Evolutionary conservation across 2,888 invertebrate species (phyloP).

Genomic region (Serrognathus titanus): DNA sequence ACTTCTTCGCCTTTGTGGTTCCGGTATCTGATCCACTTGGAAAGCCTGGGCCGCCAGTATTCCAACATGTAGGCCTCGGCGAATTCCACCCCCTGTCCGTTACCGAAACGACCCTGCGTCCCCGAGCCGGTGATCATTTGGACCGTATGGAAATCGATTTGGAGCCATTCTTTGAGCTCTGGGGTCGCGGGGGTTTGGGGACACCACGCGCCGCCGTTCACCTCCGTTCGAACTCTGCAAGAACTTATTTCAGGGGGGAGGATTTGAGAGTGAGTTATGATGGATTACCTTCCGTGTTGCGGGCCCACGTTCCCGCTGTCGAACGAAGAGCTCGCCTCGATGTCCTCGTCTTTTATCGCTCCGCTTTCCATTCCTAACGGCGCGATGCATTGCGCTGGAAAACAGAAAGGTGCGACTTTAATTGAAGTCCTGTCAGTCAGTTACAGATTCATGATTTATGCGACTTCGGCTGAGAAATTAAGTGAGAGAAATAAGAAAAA

Average conservation of each 20-base stretch:
- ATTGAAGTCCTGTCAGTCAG: not conserved
- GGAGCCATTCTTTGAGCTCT: constrained; percentile 74
- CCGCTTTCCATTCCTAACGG: constrained; percentile 86
- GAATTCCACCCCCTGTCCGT: constrained; percentile 85
- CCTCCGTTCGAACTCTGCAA: constrained; percentile 76
- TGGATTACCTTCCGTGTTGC: constrained; percentile 72
- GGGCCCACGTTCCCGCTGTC: constrained; percentile 83
- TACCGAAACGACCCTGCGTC: constrained; percentile 88
- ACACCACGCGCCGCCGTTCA: constrained; percentile 90
- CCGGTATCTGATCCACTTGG: constrained; percentile 80
- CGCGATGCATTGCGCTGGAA: constrained; percentile 74
- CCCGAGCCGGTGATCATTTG: constrained; percentile 79
- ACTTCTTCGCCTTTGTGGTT: constrained; percentile 69
- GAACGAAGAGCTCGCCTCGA: constrained; percentile 82
- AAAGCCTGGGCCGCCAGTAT: constrained; percentile 77
- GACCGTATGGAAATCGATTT: constrained; percentile 74
- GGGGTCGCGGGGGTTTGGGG: constrained; percentile 76
- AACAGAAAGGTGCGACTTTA: constrained; percentile 25
- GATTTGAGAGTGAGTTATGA: not conserved
- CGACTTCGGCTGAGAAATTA: no score
- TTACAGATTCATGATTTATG: no score
- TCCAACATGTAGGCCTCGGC: constrained; percentile 80
- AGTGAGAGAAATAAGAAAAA: not conserved
- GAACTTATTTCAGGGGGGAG: constrained; percentile 18
- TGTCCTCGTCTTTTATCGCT: constrained; percentile 73